Conservation (phyloP, 2,888 invertebrate species). For the Philopedon plagiatum region DNA sequence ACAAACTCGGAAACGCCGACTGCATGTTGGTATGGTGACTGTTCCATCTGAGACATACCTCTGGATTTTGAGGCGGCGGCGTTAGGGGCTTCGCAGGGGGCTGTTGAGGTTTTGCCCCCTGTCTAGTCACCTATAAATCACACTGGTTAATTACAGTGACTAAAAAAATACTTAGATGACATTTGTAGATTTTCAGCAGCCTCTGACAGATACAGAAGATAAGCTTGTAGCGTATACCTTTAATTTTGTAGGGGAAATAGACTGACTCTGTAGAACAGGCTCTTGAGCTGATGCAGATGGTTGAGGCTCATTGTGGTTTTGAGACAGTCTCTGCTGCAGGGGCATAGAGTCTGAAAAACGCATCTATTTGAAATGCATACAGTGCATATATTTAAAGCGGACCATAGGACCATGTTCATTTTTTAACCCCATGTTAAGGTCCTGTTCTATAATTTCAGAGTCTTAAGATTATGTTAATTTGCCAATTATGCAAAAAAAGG, state of each 20-base stretch:
- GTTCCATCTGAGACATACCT: constrained; percentile 72
- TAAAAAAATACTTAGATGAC: too few relatives aligned
- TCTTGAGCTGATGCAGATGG: constrained; percentile 33
- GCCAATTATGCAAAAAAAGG: too few relatives aligned
- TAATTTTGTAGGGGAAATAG: constrained; percentile 64
- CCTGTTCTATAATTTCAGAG: too few relatives aligned
- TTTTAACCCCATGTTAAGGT: too few relatives aligned
- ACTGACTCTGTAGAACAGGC: constrained; percentile 60
- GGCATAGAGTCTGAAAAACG: constrained; percentile 63
- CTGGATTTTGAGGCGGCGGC: constrained; percentile 53
- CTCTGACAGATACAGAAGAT: too few relatives aligned
- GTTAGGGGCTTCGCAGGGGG: constrained; percentile 42
- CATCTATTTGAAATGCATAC: too few relatives aligned
- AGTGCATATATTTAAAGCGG: too few relatives aligned
- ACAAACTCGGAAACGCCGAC: constrained; percentile 69
- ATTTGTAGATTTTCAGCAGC: too few relatives aligned
- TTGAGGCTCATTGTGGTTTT: constrained; percentile 29
- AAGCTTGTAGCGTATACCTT: too few relatives aligned
- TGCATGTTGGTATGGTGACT: constrained; percentile 73
- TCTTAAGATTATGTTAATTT: too few relatives aligned
- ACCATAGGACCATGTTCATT: too few relatives aligned
- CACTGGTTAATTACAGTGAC: too few relatives aligned
- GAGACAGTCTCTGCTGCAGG: constrained; percentile 57
- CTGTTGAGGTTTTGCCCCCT: constrained; percentile 50
- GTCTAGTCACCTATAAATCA: constrained; percentile 64